phyloP scores from a whole-genome alignment of 64 coral and sea anemone genomes.

The Anthopleura sola region DNA sequence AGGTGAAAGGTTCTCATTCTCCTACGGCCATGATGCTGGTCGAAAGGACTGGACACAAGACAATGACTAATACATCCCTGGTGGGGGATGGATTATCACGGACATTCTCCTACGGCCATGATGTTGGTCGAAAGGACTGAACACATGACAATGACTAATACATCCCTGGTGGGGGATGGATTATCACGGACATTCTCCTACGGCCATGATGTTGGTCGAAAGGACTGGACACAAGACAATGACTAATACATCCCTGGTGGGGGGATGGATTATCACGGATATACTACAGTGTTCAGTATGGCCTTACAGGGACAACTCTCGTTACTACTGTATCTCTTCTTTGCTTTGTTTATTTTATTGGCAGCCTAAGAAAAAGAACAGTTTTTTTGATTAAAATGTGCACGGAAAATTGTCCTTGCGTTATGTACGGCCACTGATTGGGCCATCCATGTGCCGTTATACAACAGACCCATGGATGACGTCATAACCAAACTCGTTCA shows the following conservation, averaged over 20 bases:
- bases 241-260: neutral
- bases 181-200: neutral
- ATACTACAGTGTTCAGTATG: neutral
- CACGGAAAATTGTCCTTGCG: neutral
- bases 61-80: neutral
- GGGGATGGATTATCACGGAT: neutral
- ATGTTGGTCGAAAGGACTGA: neutral
- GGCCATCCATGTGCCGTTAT: neutral
- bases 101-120: neutral
- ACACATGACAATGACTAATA: neutral
- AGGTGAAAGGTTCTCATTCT: neutral
- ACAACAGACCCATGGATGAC: neutral
- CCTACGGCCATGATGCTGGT: neutral
- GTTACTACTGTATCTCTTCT: constrained; percentile 10
- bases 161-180: neutral
- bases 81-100: neutral
- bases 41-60: neutral
- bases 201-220: neutral
- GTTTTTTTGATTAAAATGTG: neutral
- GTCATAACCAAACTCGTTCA: neutral
- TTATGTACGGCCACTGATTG: neutral
- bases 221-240: neutral
- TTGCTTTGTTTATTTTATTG: constrained; percentile 27
- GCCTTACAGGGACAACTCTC: constrained; percentile 1
- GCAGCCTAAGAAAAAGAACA: constrained; percentile 27